Evolutionary conservation across 23 tunicate genomes (phyloP).

Genomic region (Diplosoma virens): DNA sequence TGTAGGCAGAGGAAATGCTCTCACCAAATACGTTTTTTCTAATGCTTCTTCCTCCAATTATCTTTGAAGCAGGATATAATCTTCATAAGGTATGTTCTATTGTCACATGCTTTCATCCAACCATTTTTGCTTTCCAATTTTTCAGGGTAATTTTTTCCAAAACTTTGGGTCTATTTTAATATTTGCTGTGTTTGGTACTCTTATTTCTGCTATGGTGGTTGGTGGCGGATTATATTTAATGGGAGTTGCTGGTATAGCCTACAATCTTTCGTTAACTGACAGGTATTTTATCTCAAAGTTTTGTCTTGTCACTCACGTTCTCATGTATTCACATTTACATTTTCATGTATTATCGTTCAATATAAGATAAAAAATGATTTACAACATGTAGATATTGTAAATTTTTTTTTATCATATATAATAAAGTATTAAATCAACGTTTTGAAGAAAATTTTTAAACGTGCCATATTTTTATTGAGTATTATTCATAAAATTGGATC

Average conservation of each 20-base stretch:
- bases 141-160: constrained; percentile 92
- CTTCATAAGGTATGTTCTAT: constrained; percentile 76
- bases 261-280: constrained; percentile 78
- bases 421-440: no score
- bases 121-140: no score
- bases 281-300: constrained; percentile 42
- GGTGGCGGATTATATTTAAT: constrained; percentile 92
- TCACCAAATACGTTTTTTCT: constrained; percentile 91
- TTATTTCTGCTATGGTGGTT: constrained; percentile 92
- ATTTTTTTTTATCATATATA: not conserved
- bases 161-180: constrained; percentile 84
- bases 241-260: constrained; percentile 97
- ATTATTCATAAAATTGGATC: no score
- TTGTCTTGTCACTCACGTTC: not conserved
- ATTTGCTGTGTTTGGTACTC: constrained; percentile 93
- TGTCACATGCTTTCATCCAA: no score
- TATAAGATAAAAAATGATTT: no score
- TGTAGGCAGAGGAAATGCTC: constrained; percentile 90
- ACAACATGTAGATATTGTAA: no score
- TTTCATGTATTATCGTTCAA: no score
- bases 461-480: no score
- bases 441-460: no score
- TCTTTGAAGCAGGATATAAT: constrained; percentile 96
- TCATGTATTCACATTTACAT: no score
- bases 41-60: constrained; percentile 91